These are phyloP conservation scores for Thamnophis sirtalis DNA, from an alignment of 2,113 vertebrate genomes.

Conservation along the genomic window DNA sequence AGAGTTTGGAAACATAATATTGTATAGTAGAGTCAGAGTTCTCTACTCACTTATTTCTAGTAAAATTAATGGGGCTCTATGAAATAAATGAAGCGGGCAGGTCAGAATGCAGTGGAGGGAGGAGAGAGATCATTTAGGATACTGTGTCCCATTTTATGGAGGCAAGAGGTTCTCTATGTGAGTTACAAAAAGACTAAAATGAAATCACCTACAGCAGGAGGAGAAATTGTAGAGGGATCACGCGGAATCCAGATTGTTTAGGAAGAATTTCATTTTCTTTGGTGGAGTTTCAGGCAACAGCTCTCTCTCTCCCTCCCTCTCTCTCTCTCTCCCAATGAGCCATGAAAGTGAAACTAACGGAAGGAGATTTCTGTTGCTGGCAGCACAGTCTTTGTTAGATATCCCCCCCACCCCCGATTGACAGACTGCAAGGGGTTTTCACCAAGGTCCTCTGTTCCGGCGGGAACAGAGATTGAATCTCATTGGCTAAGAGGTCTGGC, in stretches of 20 bases:
- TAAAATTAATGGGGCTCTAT: neutral
- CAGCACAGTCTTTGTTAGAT: neutral
- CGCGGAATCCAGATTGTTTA: neutral
- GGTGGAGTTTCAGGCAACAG: neutral
- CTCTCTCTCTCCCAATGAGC: neutral
- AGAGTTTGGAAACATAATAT: neutral
- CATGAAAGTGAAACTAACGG: neutral
- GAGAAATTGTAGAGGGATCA: neutral
- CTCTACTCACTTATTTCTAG: neutral
- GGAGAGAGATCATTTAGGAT: neutral
- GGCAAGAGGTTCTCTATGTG: neutral
- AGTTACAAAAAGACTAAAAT: neutral
- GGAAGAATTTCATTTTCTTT: neutral
- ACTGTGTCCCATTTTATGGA: neutral
- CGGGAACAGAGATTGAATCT: too few relatives aligned
- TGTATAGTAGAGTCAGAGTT: neutral
- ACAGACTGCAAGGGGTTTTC: too few relatives aligned
- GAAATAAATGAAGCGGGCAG: neutral
- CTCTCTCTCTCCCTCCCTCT: neutral
- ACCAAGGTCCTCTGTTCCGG: too few relatives aligned
- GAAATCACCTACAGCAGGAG: neutral
- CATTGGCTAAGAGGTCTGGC: too few relatives aligned
- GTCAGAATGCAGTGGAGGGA: rapidly evolving
- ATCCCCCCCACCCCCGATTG: too few relatives aligned
- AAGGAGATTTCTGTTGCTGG: neutral